Base-by-base conservation (phyloP, 2,888 invertebrate genomes). In the Acleris literana region DNA sequence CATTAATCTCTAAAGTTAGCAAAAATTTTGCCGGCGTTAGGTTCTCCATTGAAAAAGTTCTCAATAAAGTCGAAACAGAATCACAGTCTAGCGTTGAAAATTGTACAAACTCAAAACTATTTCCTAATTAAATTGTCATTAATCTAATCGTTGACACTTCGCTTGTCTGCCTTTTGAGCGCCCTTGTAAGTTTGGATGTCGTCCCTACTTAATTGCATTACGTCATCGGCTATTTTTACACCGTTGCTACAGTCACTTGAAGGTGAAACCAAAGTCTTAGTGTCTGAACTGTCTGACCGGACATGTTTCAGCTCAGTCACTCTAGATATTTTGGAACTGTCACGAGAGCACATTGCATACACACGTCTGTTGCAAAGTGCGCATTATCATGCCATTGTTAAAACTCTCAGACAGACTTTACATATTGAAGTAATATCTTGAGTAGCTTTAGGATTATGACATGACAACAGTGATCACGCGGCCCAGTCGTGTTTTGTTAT, bases 201-300 rank as follows among this genome's bases (percentile, higher is more conserved):
- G 43, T 52, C 20, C 65, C 49, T 55, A 44, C 60, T 46, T 49
- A 64, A 17, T 17, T 6, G 16, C 49, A 65, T 65, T 65, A 65
- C 60, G 56, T 65, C 60, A 65, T 17, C 59, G 54, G 18, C 60
- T 65, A 61, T 61, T 51, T 60, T 65, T 52, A 48, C 51, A 51
- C 11, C 33, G 55, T 65, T 56, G 49, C 54, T 44, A 60, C 18
- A 53, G 59, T 48, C 64, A 20, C 29, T 60, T 52, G 65, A 65
- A 61, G 65, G 65, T 61, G 60, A 65, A 29, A 43, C 58, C 64
- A 52, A 58, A 43, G 48, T 43, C 33, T 59, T 29, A n/a, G 6
- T 44, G 25, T 43, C 58, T 48, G 64, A 53, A 58, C 58, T 53
- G 53, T 58, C 53, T 33, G 33, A 63, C 49, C 49, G 49, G 18